Percentiles rank a stretch among this genome's conserved stretches.
phyloP scores from a whole-genome alignment of 2,113 vertebrate genomes.

The Clarias gariepinus region DNA sequence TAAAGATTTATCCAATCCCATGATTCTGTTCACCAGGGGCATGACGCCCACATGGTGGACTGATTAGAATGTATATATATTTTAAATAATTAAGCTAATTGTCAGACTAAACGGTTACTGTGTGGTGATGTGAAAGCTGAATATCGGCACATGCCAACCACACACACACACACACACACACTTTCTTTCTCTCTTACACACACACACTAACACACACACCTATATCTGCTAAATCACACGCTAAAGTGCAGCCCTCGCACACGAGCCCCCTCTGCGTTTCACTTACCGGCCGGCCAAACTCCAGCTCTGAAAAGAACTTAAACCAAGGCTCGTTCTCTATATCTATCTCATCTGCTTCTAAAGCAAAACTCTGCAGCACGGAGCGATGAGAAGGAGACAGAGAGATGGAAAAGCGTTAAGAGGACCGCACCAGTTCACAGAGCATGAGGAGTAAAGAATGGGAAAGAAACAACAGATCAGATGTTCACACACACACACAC shows the following conservation, averaged over 20 bases:
- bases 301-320: slow-evolving; percentile 99
- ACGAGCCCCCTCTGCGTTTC: background rate
- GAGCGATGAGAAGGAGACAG: slow-evolving; percentile 48
- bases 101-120: background rate
- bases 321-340: slow-evolving; percentile 99
- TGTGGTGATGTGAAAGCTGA: background rate
- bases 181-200: slow-evolving; percentile 23
- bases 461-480: slow-evolving; percentile 29
- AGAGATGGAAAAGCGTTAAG: slow-evolving; percentile 63
- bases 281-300: slow-evolving; percentile 99
- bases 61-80: background rate
- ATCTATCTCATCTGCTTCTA: slow-evolving; percentile 96
- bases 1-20: background rate
- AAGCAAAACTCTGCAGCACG: slow-evolving; percentile 87
- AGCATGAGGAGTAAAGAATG: slow-evolving; percentile 52
- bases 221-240: slow-evolving; percentile 59
- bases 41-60: background rate
- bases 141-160: slow-evolving; percentile 17
- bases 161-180: slow-evolving; percentile 56
- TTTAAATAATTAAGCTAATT: background rate
- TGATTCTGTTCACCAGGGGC: background rate
- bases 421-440: slow-evolving; percentile 49
- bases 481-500: slow-evolving; percentile 14
- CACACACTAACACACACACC: slow-evolving; percentile 57
- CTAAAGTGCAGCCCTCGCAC: slow-evolving; percentile 30